Evolutionary conservation across 2,888 invertebrate genomes (phyloP).

Genomic region (Phengaris alcon): DNA sequence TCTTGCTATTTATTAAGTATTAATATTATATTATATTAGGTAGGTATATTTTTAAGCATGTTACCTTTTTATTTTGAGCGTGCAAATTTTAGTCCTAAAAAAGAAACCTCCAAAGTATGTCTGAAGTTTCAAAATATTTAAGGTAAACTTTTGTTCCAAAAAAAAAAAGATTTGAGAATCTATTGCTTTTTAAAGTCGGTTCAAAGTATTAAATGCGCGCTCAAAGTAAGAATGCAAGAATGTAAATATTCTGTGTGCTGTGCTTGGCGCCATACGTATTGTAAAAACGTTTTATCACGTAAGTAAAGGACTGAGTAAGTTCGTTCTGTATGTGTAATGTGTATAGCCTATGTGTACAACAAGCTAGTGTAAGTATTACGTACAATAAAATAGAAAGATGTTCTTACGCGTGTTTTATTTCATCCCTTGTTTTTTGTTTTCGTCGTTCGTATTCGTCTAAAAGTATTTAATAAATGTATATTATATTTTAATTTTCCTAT

Average conservation of each 20-base stretch:
- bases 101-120: neutral
- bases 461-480: no score
- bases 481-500: no score
- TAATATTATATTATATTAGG: neutral
- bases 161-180: neutral
- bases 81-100: neutral
- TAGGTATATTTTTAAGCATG: neutral
- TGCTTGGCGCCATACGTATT: conserved; percentile 32
- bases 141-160: neutral
- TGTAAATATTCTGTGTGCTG: conserved; percentile 21
- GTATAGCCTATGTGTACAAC: conserved; percentile 57
- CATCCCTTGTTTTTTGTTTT: neutral
- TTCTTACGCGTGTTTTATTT: conserved; percentile 62
- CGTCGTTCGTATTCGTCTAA: no score
- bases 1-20: neutral
- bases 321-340: conserved; percentile 51
- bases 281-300: conserved; percentile 33
- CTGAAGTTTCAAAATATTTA: neutral
- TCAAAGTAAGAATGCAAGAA: neutral
- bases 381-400: conserved; percentile 76
- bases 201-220: conserved; percentile 5
- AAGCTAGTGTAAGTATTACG: conserved; percentile 64
- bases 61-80: conserved; percentile 16
- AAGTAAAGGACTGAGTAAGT: conserved; percentile 60
- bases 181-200: neutral